A percentile compares a stretch with the other conserved stretches of the same genome.
phyloP scores from a whole-genome alignment of 1,140 invertebrate species.

The Steinernema khuongi region DNA sequence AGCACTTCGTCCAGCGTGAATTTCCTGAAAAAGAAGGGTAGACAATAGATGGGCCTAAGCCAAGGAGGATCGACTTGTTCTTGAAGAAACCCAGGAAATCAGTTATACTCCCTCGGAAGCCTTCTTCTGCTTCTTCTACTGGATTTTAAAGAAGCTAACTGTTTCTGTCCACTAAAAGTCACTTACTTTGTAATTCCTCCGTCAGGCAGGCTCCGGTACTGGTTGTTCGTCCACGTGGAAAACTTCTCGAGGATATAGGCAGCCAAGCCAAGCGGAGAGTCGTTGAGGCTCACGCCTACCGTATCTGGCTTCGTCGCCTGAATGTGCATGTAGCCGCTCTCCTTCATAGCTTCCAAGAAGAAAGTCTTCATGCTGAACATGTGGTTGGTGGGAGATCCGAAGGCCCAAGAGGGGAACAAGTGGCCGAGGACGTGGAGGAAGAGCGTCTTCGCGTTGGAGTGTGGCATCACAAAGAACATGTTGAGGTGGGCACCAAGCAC shows the following conservation, averaged over 20 bases:
- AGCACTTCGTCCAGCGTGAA: slow-evolving; percentile 71
- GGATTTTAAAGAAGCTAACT: too few species aligned
- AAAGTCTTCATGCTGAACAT: slow-evolving; percentile 65
- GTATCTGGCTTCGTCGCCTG: slow-evolving; percentile 86
- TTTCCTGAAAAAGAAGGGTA: slow-evolving; percentile 52
- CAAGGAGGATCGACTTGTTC: neutral
- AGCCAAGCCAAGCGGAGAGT: slow-evolving; percentile 70
- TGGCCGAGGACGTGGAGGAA: slow-evolving; percentile 59
- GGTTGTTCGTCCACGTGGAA: slow-evolving; percentile 69
- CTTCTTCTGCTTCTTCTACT: neutral
- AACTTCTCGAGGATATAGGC: slow-evolving; percentile 81
- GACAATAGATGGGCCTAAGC: neutral
- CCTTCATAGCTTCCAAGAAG: slow-evolving; percentile 64
- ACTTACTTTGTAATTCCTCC: slow-evolving; percentile 67
- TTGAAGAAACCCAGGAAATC: neutral
- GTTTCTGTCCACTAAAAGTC: too few species aligned
- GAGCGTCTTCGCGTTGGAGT: slow-evolving; percentile 62
- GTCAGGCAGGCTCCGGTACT: slow-evolving; percentile 62
- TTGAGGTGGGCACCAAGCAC: slow-evolving; percentile 69
- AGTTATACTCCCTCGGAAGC: neutral
- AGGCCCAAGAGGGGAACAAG: slow-evolving; percentile 64
- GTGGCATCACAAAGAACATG: slow-evolving; percentile 62
- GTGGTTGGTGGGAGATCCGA: slow-evolving; percentile 63
- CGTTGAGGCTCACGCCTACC: slow-evolving; percentile 66
- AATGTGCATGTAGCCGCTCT: slow-evolving; percentile 71